These are phyloP conservation scores for Diarsia mendica DNA, from an alignment of 2,888 invertebrate species.

Conservation along the genomic window DNA sequence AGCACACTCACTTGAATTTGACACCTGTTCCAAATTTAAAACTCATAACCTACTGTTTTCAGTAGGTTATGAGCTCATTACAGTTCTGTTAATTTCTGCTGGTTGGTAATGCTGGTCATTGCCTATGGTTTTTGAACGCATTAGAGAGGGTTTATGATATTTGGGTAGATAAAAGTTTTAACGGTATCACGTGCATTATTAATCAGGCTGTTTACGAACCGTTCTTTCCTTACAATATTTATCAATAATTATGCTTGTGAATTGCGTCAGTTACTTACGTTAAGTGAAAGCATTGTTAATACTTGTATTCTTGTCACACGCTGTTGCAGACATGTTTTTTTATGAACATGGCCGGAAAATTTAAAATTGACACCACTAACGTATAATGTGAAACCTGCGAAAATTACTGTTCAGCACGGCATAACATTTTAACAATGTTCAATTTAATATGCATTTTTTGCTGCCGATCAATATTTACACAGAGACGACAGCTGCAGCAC, in stretches of 20 bases:
- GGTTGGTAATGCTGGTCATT: no score
- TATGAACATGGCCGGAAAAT: neutral
- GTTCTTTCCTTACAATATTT: conserved; percentile 11
- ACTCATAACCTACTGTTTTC: no score
- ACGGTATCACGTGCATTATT: conserved; percentile 54
- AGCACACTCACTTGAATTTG: no score
- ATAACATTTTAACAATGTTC: neutral
- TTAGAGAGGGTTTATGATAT: no score
- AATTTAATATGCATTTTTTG: neutral
- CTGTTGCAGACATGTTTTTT: neutral
- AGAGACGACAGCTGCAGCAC: neutral
- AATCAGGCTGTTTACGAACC: conserved; percentile 28
- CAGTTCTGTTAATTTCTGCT: no score
- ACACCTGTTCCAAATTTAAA: no score
- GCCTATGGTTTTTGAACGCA: no score
- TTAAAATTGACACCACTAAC: neutral
- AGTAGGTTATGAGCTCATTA: no score
- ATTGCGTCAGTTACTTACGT: neutral
- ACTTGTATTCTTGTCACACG: neutral
- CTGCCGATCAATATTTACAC: neutral
- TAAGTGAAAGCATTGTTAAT: neutral
- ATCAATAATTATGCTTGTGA: neutral
- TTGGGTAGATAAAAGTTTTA: conserved; percentile 65
- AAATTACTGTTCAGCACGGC: neutral
- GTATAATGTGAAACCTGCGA: neutral